These are phyloP conservation scores for Cathartes aura DNA, from an alignment of 2,113 vertebrate genomes.

Conservation along the genomic window DNA sequence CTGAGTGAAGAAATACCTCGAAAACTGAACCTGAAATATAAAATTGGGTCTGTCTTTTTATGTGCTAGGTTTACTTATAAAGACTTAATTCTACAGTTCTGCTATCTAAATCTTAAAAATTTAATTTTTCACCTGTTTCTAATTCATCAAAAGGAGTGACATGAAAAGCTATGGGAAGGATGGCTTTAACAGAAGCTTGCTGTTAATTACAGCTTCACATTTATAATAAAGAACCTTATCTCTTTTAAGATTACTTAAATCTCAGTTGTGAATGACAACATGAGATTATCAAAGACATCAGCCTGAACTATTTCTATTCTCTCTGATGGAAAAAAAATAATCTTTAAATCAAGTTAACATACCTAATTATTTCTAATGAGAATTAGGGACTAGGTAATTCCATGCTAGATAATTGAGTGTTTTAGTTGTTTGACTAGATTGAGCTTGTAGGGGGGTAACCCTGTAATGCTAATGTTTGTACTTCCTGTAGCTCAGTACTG, in stretches of 20 bases:
- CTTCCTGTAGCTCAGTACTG: neutral
- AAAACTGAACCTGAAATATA: neutral
- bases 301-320: neutral
- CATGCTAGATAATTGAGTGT: neutral
- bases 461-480: neutral
- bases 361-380: neutral
- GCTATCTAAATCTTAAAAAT: neutral
- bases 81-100: neutral
- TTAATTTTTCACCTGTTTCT: neutral
- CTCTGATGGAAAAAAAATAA: neutral
- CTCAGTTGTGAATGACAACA: neutral
- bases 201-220: neutral
- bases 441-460: neutral
- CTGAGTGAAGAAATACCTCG: neutral
- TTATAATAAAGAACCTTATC: neutral
- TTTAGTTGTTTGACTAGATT: neutral
- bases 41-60: accelerated
- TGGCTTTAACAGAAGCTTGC: neutral
- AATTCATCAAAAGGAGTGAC: neutral
- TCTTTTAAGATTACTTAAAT: neutral
- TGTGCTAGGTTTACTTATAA: neutral
- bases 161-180: neutral
- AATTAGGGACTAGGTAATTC: neutral
- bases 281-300: neutral
- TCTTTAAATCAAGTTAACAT: neutral